phyloP scores from a whole-genome alignment of 2,888 invertebrate species.

The Frankliniella fusca region DNA sequence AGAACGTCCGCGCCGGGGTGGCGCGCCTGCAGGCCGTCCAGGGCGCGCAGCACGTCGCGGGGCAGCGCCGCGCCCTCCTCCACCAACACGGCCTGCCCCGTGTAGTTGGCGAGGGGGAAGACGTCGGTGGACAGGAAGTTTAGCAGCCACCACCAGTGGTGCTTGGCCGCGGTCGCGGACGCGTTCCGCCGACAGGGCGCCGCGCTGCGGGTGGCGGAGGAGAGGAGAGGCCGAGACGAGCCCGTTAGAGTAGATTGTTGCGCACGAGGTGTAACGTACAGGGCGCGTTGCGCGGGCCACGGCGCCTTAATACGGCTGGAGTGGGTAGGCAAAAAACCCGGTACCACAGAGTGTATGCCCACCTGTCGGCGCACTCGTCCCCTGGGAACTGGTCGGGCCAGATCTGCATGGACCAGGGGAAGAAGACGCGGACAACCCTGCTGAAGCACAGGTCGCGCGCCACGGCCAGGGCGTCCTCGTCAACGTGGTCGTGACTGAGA shows the following conservation, averaged over 20 bases:
- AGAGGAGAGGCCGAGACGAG: not conserved
- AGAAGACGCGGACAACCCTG: not conserved
- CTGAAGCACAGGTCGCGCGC: not conserved
- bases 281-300: no score
- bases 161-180: not conserved
- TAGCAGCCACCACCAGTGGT: slow-evolving; percentile 17
- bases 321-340: no score
- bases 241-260: no score
- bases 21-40: not conserved
- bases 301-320: no score
- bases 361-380: not conserved
- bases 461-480: not conserved
- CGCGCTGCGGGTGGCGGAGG: not conserved
- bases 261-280: no score
- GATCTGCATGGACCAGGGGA: not conserved
- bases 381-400: slow-evolving; percentile 4
- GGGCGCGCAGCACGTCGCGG: not conserved
- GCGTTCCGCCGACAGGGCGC: not conserved
- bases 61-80: not conserved
- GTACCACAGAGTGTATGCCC: no score
- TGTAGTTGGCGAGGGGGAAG: not conserved
- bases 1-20: not conserved
- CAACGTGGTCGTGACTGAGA: not conserved
- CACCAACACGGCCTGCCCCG: not conserved
- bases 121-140: not conserved